phyloP scores from a whole-genome alignment of 1,140 invertebrate species.

The Polypedilum vanderplanki region DNA sequence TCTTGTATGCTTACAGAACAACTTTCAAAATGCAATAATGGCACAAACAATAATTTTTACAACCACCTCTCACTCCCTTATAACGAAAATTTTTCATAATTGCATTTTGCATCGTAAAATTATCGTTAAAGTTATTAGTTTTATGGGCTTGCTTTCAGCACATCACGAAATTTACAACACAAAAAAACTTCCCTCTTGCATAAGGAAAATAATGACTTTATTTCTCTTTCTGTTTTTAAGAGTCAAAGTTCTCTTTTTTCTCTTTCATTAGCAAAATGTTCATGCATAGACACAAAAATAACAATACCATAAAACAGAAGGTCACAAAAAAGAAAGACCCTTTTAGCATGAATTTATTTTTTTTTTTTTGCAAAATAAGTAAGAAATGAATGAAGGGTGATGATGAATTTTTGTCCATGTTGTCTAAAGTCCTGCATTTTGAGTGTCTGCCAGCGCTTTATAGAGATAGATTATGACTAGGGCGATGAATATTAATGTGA shows the following conservation, averaged over 20 bases:
- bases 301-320: conserved; percentile 9
- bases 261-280: neutral
- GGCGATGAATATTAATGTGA: no score
- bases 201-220: neutral
- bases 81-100: neutral
- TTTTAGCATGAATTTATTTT: conserved; percentile 3
- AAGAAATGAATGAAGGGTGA: neutral
- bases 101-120: conserved; percentile 13
- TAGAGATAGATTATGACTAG: no score
- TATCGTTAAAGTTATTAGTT: neutral
- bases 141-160: neutral
- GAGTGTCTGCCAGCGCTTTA: no score
- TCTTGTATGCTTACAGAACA: neutral
- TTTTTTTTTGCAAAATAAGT: neutral
- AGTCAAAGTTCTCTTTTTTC: neutral
- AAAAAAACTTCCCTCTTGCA: neutral
- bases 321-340: neutral
- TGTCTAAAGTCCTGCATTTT: neutral
- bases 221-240: neutral
- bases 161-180: neutral
- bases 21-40: conserved; percentile 1
- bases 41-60: conserved; percentile 13
- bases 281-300: neutral
- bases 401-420: conserved; percentile 2
- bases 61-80: neutral